Conservation (phyloP, 2,888 invertebrate genomes). For the Vesta saturnalis region DNA sequence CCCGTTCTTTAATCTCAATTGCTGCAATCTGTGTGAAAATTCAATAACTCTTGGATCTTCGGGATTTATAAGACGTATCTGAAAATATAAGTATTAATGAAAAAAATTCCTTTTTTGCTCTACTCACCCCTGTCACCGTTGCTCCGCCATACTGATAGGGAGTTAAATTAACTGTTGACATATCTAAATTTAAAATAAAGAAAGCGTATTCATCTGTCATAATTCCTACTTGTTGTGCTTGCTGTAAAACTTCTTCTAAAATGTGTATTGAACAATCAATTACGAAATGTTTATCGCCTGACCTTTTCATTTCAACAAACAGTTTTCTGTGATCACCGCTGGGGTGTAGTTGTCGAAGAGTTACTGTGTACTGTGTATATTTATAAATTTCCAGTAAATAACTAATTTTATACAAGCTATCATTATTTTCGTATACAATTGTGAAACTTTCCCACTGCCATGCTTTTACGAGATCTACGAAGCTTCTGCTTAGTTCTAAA, state of each 20-base stretch:
- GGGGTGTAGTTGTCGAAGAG: constrained; percentile 60
- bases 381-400: constrained; percentile 65
- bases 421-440: constrained; percentile 79
- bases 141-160: constrained; percentile 68
- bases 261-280: constrained; percentile 65
- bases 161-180: constrained; percentile 67
- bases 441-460: constrained; percentile 88
- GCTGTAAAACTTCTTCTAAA: constrained; percentile 63
- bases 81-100: constrained; percentile 18
- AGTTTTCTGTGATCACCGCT: constrained; percentile 65
- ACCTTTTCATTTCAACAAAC: constrained; percentile 44
- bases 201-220: constrained; percentile 67
- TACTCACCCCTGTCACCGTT: constrained; percentile 67
- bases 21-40: constrained; percentile 16
- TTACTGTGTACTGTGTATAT: constrained; percentile 57
- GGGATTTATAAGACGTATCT: constrained; percentile 72
- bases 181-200: constrained; percentile 68
- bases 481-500: constrained; percentile 62
- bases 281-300: constrained; percentile 64
- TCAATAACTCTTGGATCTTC: constrained; percentile 47
- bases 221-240: constrained; percentile 71
- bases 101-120: constrained; percentile 34
- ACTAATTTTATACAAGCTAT: constrained; percentile 66
- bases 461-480: constrained; percentile 74
- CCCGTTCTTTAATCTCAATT: constrained; percentile 10